Evolutionary conservation across 2,888 invertebrate genomes (phyloP).

Genomic region (Epistrophe eligans): DNA sequence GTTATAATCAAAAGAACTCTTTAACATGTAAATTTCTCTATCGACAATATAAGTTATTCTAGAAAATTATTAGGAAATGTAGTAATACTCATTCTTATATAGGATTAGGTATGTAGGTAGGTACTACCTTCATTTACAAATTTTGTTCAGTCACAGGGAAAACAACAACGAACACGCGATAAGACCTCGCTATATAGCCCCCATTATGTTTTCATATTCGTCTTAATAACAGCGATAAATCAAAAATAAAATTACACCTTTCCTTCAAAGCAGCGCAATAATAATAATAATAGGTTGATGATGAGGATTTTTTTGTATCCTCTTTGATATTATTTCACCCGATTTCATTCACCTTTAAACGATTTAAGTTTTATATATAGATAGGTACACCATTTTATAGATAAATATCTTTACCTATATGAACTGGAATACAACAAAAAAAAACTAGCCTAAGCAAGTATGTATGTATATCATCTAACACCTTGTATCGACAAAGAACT

Average conservation of each 20-base stretch:
- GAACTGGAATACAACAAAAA: conserved; percentile 7
- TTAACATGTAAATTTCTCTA: conserved; percentile 69
- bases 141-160: not conserved
- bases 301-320: conserved; percentile 43
- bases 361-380: not conserved
- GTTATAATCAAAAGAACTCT: not conserved
- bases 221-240: conserved; percentile 83
- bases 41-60: conserved; percentile 48
- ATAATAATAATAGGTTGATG: conserved; percentile 74
- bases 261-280: conserved; percentile 78
- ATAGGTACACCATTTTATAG: not conserved
- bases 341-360: conserved; percentile 14
- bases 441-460: conserved; percentile 10
- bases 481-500: conserved; percentile 46
- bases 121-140: not conserved
- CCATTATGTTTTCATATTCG: conserved; percentile 77
- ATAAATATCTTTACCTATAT: conserved; percentile 13
- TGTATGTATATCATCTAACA: conserved; percentile 52
- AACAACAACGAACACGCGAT: conserved; percentile 59
- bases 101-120: too few relatives aligned
- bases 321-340: conserved; percentile 51
- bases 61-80: conserved; percentile 54
- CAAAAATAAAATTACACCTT: conserved; percentile 82
- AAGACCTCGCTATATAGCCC: conserved; percentile 28
- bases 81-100: conserved; percentile 30